These are phyloP conservation scores for Hippocampus comes DNA, from an alignment of 2,113 vertebrate genomes.

Conservation along the genomic window DNA sequence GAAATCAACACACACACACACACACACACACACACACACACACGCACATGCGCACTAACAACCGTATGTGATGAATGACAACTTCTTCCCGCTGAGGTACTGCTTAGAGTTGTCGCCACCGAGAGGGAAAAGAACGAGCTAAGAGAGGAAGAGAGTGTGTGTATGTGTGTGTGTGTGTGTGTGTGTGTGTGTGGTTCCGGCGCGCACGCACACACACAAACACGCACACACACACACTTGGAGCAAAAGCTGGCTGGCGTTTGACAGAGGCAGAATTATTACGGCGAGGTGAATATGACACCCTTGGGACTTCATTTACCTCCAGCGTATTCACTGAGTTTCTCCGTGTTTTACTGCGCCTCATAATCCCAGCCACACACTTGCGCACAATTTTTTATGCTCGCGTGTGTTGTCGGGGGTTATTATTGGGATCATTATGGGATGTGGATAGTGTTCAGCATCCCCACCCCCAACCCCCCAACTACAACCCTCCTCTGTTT, in stretches of 20 bases:
- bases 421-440: slow-evolving; percentile 75
- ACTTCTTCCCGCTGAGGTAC: slow-evolving; percentile 58
- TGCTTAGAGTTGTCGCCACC: slow-evolving; percentile 57
- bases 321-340: slow-evolving; percentile 75
- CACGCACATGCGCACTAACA: neutral
- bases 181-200: slow-evolving; percentile 30
- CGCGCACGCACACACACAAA: slow-evolving; percentile 29
- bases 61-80: slow-evolving; percentile 62
- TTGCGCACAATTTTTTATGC: slow-evolving; percentile 68
- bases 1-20: slow-evolving; percentile 34
- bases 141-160: slow-evolving; percentile 13
- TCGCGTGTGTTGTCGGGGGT: slow-evolving; percentile 66
- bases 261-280: slow-evolving; percentile 76
- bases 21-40: neutral
- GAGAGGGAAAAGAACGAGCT: slow-evolving; percentile 25
- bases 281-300: slow-evolving; percentile 71
- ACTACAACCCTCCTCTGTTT: slow-evolving; percentile 30
- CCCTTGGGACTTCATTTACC: slow-evolving; percentile 78
- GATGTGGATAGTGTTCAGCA: slow-evolving; percentile 61
- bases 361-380: slow-evolving; percentile 70
- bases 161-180: slow-evolving; percentile 32
- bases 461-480: slow-evolving; percentile 7
- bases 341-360: slow-evolving; percentile 74
- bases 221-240: slow-evolving; percentile 37
- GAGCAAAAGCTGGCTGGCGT: slow-evolving; percentile 62